Conservation (phyloP, 2,888 invertebrate species). For the Cabera pusaria region DNA sequence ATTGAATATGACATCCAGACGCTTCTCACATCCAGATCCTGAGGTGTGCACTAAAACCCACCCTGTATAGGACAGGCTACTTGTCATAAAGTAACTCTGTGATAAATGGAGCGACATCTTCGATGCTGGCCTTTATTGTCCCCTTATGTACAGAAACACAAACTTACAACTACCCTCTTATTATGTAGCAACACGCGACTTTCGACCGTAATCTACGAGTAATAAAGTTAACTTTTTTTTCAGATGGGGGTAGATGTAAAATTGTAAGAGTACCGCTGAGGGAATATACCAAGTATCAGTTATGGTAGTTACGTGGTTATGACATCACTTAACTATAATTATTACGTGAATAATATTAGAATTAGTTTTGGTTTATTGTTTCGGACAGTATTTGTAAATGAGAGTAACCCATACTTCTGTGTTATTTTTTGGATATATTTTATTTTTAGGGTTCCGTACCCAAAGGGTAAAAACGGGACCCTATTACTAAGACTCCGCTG, state of each 20-base stretch:
- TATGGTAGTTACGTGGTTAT: slow-evolving; percentile 67
- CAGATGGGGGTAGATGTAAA: background rate
- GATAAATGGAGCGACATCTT: slow-evolving; percentile 78
- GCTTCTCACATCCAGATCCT: slow-evolving; percentile 30
- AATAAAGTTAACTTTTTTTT: slow-evolving; percentile 18
- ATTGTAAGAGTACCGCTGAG: slow-evolving; percentile 41
- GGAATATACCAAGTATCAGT: slow-evolving; percentile 55
- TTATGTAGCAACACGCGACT: slow-evolving; percentile 9
- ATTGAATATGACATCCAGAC: slow-evolving; percentile 15
- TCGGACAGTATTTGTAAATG: too few relatives aligned
- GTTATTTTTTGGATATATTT: too few relatives aligned
- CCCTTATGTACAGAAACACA: slow-evolving; percentile 57
- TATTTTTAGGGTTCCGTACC: too few relatives aligned
- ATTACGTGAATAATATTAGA: slow-evolving; percentile 42
- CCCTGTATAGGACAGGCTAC: slow-evolving; percentile 73
- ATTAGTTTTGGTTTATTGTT: slow-evolving; percentile 27
- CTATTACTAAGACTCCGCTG: too few relatives aligned
- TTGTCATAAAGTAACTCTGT: slow-evolving; percentile 73
- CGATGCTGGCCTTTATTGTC: slow-evolving; percentile 73
- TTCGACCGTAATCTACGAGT: slow-evolving; percentile 1
- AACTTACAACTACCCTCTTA: slow-evolving; percentile 19
- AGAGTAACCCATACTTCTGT: too few relatives aligned
- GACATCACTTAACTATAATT: slow-evolving; percentile 70
- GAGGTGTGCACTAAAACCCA: slow-evolving; percentile 70
- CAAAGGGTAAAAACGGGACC: too few relatives aligned